Base-by-base conservation (phyloP, 2,888 invertebrate species). In the Yponomeuta sedellus region DNA sequence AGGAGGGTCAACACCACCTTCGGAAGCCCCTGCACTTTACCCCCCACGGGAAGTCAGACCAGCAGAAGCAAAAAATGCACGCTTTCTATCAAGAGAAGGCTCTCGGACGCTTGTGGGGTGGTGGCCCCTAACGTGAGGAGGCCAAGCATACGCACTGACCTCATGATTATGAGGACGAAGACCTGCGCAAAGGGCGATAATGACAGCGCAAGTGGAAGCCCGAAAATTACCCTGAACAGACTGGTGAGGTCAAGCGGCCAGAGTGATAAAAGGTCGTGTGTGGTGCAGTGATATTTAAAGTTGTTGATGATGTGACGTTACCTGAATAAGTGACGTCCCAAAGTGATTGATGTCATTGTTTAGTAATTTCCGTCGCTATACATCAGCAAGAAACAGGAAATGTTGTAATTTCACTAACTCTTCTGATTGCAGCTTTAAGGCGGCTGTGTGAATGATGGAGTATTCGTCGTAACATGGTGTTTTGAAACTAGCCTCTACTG, bases 101-200 rank as follows among this genome's bases (percentile, higher is more conserved):
- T 97, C 72, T 97, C 96, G 71, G 97, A 97, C 77, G 97, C 97
- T 1, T 97, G 96, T 77, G 97, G 97, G 5, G 96, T 97, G 8
- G 96, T 97, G 22, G 96, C 96, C n/a, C 96, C 97, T 2, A 97
- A 97, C 78, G 97, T 96, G 0, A 92, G 97, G 65, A 92, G 97
- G 62, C 97, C 97, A 44, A 96, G 96, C 83, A 96, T 97, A 71
- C 92, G 97, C 69, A 97, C 97, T 8, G 97, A 97, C 82, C 92
- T 97, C 72, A 95, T 97, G 94, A 95, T 96, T 75, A 96, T 97
- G 94, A 94, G 96, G 82, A 95, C 95, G 72, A 96, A 96, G 88
- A 95, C 96, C 69, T 94, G 94, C 88, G 94, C 94, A 75, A 91
- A 94, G 83, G 94, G 94, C 22, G 94, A 95, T 68, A 92, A 92